A percentile compares a stretch with the other conserved stretches of the same genome.
phyloP scores from a whole-genome alignment of 2,113 vertebrate species.

The Fulmarus glacialis region DNA sequence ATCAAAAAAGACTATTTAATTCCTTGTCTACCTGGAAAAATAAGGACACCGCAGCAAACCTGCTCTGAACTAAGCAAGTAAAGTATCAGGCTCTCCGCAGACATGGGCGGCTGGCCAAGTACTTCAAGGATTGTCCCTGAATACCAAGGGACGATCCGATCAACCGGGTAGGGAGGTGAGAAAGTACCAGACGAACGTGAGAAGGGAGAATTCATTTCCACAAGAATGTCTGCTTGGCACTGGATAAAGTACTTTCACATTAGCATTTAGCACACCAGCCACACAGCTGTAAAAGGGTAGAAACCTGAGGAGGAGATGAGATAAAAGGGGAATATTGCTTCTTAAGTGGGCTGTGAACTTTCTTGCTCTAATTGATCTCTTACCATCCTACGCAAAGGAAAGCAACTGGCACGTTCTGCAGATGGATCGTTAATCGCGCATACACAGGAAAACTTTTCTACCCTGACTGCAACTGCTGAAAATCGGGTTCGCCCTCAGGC shows the following conservation, averaged over 20 bases:
- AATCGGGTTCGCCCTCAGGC: background rate
- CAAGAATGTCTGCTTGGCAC: slow-evolving; percentile 48
- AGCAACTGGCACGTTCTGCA: slow-evolving; percentile 32
- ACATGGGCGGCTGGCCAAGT: background rate
- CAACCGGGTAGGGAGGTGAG: background rate
- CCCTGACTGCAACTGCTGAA: background rate
- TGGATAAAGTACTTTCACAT: slow-evolving; percentile 46
- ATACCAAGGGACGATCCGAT: background rate
- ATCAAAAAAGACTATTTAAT: background rate
- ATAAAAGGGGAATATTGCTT: slow-evolving; percentile 67
- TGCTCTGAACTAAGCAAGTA: background rate
- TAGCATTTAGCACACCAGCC: slow-evolving; percentile 60
- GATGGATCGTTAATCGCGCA: background rate
- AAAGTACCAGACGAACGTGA: background rate
- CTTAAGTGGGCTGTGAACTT: slow-evolving; percentile 68
- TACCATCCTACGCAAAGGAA: slow-evolving; percentile 55
- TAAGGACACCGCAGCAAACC: background rate
- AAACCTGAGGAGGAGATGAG: slow-evolving; percentile 53
- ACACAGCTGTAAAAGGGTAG: slow-evolving; percentile 40
- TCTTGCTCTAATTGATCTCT: slow-evolving; percentile 66
- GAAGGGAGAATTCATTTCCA: slow-evolving; percentile 44
- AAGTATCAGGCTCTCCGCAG: background rate
- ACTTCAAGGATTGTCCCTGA: background rate
- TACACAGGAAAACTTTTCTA: background rate
- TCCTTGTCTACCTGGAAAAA: background rate